Evolutionary conservation across 2,888 invertebrate genomes (phyloP), one percentile per base, ranked within the genome.

Genomic region (Hedychridium roseum): DNA sequence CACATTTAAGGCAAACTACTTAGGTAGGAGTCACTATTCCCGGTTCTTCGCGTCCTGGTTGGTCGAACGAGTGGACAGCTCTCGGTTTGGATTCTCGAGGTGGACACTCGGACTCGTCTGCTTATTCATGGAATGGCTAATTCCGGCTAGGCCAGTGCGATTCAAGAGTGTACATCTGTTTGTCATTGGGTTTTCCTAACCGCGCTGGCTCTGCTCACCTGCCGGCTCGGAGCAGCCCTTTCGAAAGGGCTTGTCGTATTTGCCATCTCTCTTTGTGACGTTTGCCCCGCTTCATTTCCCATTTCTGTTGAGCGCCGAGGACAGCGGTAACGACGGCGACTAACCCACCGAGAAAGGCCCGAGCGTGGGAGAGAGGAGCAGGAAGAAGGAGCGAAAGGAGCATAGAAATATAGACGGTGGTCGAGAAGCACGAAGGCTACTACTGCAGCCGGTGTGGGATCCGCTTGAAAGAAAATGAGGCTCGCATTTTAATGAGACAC

Each of bases 401-500:
- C 26, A 49, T n/a, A n/a, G n/a, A n/a, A n/a, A n/a, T n/a, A n/a
- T n/a, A n/a, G n/a, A 37, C 36, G 50, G 46, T 40, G 41, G 48
- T n/a, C 44, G 27, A 23, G 16, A 6, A 35, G 36, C 26, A 49
- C n/a, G n/a, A n/a, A n/a, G n/a, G n/a, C n/a, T n/a, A n/a, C n/a
- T n/a, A 37, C 36, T 47, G 46, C 38, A 39, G 48, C n/a, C 44
- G 27, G 42, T 21, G 39, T 20, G 53, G 53, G 49, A 47, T 28
- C 53, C 52, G 50, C 46, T 69, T 72, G 69, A 74, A 74, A 71
- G 66, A 71, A 73, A 71, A 73, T 60, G 64, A 62, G 63, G 60
- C 68, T 70, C 60, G 70, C 70, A 73, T 73, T 74, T 74, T 74
- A 73, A 74, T 71, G 68, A 71, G 68, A 53, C 60, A 64, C 73